A percentile compares a stretch with the other conserved stretches of the same genome.
phyloP scores from a whole-genome alignment of 2,113 vertebrate genomes.

The Progne subis region DNA sequence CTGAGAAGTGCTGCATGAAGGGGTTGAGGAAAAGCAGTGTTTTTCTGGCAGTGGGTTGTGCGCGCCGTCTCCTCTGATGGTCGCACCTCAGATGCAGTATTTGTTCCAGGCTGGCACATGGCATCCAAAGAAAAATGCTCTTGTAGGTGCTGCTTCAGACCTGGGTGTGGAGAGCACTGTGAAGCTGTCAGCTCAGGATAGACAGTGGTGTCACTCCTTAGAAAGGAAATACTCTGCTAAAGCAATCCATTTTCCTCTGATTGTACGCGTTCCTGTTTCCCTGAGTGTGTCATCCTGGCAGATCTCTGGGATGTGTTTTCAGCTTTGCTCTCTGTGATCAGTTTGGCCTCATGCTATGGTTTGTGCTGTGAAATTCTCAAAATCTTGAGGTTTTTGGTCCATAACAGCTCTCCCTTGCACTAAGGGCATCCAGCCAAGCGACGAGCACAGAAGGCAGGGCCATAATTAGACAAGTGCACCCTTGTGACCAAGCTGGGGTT shows the following conservation, averaged over 20 bases:
- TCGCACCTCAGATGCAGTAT: neutral
- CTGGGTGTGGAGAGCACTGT: neutral
- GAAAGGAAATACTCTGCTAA: neutral
- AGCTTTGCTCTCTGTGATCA: neutral
- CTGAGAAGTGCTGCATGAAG: neutral
- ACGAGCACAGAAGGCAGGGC: neutral
- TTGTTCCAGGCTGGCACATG: neutral
- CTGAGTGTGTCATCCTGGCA: neutral
- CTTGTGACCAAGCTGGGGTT: neutral
- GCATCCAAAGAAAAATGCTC: neutral
- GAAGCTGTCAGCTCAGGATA: neutral
- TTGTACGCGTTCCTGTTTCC: neutral
- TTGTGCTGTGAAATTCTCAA: neutral
- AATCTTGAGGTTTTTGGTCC: neutral
- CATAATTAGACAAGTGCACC: neutral
- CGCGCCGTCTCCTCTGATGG: fast-evolving
- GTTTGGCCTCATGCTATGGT: neutral
- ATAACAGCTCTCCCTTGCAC: fast-evolving
- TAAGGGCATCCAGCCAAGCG: neutral
- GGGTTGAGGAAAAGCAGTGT: neutral
- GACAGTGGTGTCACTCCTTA: neutral
- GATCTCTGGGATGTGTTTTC: neutral
- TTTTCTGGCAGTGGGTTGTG: neutral
- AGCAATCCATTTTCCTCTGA: neutral
- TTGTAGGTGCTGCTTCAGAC: neutral